Percentiles rank a stretch among this genome's conserved stretches.
Conservation (phyloP, 2,888 invertebrate species). For the Drosophila nr. perissopoda region DNA sequence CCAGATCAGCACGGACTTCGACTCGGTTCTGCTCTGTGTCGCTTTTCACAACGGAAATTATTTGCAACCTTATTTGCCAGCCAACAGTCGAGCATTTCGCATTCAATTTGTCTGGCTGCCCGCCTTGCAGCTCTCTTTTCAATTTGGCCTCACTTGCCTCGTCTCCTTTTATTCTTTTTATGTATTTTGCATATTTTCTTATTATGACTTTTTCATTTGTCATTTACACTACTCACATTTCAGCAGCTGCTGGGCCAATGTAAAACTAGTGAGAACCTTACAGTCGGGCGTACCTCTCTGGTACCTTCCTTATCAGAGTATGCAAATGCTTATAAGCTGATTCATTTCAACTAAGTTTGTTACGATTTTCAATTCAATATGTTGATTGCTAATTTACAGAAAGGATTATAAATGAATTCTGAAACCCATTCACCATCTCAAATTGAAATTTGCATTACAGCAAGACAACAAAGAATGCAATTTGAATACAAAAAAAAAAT, state of each 20-base stretch:
- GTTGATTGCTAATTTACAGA: too few species aligned
- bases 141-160: conserved; percentile 10
- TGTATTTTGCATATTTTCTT: conserved; percentile 26
- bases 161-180: conserved; percentile 2
- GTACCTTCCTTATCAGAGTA: background rate
- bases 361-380: too few species aligned
- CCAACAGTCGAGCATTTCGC: conserved; percentile 50
- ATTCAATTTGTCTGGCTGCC: conserved; percentile 32
- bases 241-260: conserved; percentile 43
- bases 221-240: conserved; percentile 33
- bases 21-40: conserved; percentile 27
- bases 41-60: conserved; percentile 61
- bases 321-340: conserved; percentile 16
- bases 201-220: conserved; percentile 33
- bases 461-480: background rate
- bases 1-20: background rate
- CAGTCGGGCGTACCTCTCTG: background rate
- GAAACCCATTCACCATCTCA: too few species aligned
- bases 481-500: background rate
- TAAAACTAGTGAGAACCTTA: background rate
- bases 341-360: background rate
- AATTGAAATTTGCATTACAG: background rate
- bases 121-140: conserved; percentile 27
- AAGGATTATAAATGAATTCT: too few species aligned
- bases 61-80: conserved; percentile 62